Evolutionary conservation across 2,888 invertebrate species (phyloP).

Genomic region (Ceramica pisi): DNA sequence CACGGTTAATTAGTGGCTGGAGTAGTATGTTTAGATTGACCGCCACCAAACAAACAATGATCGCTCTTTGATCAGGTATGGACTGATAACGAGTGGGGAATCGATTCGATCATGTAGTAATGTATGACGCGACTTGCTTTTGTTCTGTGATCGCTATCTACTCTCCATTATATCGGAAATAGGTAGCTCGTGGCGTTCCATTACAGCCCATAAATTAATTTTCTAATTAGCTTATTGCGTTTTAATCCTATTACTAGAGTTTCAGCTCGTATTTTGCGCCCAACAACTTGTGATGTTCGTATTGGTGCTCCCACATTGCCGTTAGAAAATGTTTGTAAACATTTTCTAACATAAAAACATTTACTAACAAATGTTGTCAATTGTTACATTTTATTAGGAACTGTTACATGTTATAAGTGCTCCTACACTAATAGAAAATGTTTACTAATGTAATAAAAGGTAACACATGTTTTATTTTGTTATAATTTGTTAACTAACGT

Average conservation of each 20-base stretch:
- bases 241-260: background rate
- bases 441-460: too few relatives aligned
- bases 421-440: too few relatives aligned
- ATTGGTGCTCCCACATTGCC: too few relatives aligned
- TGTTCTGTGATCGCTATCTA: conserved; percentile 39
- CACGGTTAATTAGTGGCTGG: conserved; percentile 40
- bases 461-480: too few relatives aligned
- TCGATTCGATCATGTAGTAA: conserved; percentile 25
- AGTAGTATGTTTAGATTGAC: conserved; percentile 46
- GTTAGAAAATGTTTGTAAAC: too few relatives aligned
- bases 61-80: conserved; percentile 50
- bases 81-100: conserved; percentile 19
- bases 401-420: too few relatives aligned
- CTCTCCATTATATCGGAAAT: conserved; percentile 4
- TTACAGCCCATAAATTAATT: conserved; percentile 12
- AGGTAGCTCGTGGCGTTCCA: background rate
- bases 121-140: conserved; percentile 32
- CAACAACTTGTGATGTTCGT: background rate
- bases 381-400: too few relatives aligned
- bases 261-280: background rate
- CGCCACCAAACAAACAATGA: conserved; percentile 34
- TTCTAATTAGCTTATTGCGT: background rate
- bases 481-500: too few relatives aligned
- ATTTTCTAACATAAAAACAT: too few relatives aligned
- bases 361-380: too few relatives aligned